Base-by-base conservation (phyloP, 1,140 invertebrate species). In the Glomeris maerens region DNA sequence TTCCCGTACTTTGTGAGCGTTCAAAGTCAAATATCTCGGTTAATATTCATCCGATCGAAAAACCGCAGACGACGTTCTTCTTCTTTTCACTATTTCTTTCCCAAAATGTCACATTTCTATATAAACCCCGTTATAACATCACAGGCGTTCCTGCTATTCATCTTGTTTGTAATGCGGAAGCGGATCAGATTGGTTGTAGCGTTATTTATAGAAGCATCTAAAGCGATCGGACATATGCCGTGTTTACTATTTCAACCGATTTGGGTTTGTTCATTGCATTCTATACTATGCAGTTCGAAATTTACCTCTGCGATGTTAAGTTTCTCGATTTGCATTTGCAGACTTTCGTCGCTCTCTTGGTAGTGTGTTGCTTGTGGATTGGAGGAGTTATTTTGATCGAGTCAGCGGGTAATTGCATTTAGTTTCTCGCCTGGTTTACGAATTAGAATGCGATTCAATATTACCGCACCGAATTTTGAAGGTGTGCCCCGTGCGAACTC, bases 161-260 rank as follows among this genome's bases (percentile, higher is more conserved):
- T 84, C 1, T 66, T 85, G 3, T 58, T 84, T 21, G 76, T 78
- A 0, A 76, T 86, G 78, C 71, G 82, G 57, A 82, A 80, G 59
- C 67, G 82, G 47, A 78, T 85, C 44, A 64, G 69, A 26, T 64
- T 84, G 44, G 80, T 83, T 0, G 74, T 81, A 26, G 72, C 76
- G 36, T 66, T 85, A 27, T 85, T 86, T 60, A 72, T 74, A 50
- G 83, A 87, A 68, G 78, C 83, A 20, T 82, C 81, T 45, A 81
- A 80, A 64, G 81, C 81, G 5, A 66, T 86, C 10, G 65, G 66
- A 21, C 64, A 73, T 2, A 81, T 85, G 74, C 83, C 84, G 2
- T 61, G 75, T 2, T 63, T 87, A n/a, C 65, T 86, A 17, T 58
- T 84, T n/a, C 79, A 84, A 66, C 83, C 84, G 10, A 50, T 85